Conservation (phyloP, 2,888 invertebrate species). For the Parthenolecanium corni region DNA sequence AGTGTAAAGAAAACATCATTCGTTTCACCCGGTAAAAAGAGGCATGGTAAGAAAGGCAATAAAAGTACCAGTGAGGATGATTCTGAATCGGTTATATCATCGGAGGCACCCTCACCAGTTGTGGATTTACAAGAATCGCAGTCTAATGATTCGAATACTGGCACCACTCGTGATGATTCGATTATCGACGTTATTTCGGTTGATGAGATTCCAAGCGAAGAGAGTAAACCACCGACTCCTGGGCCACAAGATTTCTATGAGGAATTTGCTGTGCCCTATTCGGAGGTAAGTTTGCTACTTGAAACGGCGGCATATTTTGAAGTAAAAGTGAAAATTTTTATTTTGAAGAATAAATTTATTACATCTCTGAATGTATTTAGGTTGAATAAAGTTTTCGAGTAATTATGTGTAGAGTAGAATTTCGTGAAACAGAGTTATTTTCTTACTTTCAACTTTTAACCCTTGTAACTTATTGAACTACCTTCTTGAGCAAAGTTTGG, state of each 20-base stretch:
- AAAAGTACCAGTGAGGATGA: conserved; percentile 24
- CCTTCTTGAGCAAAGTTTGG: no score
- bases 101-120: conserved; percentile 16
- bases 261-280: conserved; percentile 19
- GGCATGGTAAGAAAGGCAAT: conserved; percentile 7
- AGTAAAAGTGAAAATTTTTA: no score
- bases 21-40: conserved; percentile 16
- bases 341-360: no score
- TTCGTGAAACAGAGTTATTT: no score
- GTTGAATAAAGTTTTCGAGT: neutral
- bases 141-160: conserved; percentile 3
- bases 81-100: conserved; percentile 20
- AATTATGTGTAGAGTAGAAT: no score
- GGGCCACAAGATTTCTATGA: conserved; percentile 25
- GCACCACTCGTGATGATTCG: neutral
- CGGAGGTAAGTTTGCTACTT: conserved; percentile 4
- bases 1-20: conserved; percentile 11
- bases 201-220: conserved; percentile 24
- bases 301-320: no score
- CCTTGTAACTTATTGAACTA: no score
- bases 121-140: conserved; percentile 6
- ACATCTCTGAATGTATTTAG: no score
- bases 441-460: no score
- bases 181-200: conserved; percentile 21
- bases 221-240: conserved; percentile 28